These are phyloP conservation scores for Chymomyza caudatula DNA, from an alignment of 2,888 invertebrate genomes.

Conservation along the genomic window DNA sequence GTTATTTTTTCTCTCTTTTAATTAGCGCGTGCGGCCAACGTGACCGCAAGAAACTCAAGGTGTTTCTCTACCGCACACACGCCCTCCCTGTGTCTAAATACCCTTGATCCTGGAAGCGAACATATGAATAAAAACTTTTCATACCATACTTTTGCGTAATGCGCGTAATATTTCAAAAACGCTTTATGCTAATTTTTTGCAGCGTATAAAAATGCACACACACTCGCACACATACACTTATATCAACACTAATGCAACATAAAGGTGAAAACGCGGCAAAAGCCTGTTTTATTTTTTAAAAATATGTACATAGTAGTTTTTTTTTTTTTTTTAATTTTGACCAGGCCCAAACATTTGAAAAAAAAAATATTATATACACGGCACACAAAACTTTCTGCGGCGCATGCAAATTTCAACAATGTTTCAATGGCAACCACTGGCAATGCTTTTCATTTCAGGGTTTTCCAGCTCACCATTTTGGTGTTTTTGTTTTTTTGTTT, in stretches of 20 bases:
- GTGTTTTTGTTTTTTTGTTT: neutral
- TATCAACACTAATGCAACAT: slow-evolving; percentile 33
- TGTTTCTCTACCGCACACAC: neutral
- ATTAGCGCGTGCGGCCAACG: slow-evolving; percentile 54
- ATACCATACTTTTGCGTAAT: slow-evolving; percentile 38
- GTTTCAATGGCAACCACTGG: slow-evolving; percentile 44
- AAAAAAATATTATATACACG: slow-evolving; percentile 35
- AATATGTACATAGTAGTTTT: neutral
- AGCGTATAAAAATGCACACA: neutral
- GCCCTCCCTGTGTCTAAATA: neutral
- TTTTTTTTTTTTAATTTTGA: neutral
- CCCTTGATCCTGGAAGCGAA: neutral
- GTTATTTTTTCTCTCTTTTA: slow-evolving; percentile 32
- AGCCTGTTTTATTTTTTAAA: slow-evolving; percentile 12
- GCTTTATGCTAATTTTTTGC: slow-evolving; percentile 50
- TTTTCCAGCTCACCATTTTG: neutral
- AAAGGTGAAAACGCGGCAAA: slow-evolving; percentile 44
- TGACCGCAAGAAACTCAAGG: neutral
- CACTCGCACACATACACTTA: slow-evolving; percentile 3
- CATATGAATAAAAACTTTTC: slow-evolving; percentile 19
- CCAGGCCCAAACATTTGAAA: slow-evolving; percentile 43
- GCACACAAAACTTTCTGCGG: slow-evolving; percentile 34
- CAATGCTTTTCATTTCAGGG: neutral
- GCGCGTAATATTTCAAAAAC: slow-evolving; percentile 33
- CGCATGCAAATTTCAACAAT: slow-evolving; percentile 62